A percentile compares a stretch with the other conserved stretches of the same genome.
phyloP scores from a whole-genome alignment of 2,888 invertebrate species.

The Pristionchus arcanus region DNA sequence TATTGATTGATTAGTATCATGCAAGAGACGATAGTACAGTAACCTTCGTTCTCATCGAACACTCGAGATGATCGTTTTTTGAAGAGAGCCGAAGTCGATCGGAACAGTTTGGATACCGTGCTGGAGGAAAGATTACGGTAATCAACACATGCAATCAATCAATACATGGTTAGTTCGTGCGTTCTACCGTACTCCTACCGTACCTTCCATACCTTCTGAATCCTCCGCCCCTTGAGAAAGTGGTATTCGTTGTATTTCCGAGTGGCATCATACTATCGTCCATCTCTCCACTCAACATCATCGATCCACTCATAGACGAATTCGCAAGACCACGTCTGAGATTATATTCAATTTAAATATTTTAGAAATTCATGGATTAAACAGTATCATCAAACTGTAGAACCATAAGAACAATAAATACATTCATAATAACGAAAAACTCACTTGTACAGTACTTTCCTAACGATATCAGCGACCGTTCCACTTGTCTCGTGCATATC shows the following conservation, averaged over 20 bases:
- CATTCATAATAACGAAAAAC: neutral
- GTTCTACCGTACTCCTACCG: neutral
- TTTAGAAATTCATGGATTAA: no score
- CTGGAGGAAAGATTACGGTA: constrained; percentile 23
- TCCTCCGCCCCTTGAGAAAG: constrained; percentile 43
- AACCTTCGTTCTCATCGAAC: neutral
- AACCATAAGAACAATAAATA: no score
- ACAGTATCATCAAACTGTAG: no score
- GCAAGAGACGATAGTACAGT: constrained; percentile 3
- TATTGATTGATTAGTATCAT: neutral
- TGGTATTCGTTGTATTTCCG: constrained; percentile 28
- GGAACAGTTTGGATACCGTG: neutral
- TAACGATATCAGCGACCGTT: constrained; percentile 5
- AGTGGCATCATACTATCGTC: constrained; percentile 47
- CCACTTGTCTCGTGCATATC: neutral
- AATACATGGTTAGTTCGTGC: constrained; percentile 1
- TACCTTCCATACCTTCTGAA: constrained; percentile 35
- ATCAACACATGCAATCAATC: neutral
- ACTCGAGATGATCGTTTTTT: neutral
- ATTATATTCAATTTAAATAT: neutral
- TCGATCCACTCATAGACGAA: neutral
- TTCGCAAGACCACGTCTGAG: constrained; percentile 8
- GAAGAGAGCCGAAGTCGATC: neutral
- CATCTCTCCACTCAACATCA: neutral
- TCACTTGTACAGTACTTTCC: constrained; percentile 42